Evolutionary conservation across 2,797 vertebrate genomes (phyloP).

Genomic region (Arnoldichthys spilopterus): DNA sequence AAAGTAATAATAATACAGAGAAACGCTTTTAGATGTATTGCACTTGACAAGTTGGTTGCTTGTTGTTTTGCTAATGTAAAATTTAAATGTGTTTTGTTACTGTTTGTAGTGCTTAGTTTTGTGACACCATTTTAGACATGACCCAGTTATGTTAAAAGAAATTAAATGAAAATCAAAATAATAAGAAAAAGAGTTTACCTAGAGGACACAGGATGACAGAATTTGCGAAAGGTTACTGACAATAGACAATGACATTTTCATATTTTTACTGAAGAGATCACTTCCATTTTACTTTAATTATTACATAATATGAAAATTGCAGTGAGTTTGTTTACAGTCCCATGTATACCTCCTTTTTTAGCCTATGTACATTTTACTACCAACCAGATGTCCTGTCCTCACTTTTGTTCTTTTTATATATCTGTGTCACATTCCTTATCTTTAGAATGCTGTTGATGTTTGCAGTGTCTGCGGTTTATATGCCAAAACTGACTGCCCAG

Average conservation of each 20-base stretch:
- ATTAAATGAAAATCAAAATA: conserved; percentile 20
- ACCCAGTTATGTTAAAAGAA: conserved; percentile 28
- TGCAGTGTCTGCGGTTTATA: conserved; percentile 27
- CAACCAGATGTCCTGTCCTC: too few species aligned
- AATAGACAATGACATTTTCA: neutral
- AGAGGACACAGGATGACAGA: neutral
- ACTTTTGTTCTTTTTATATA: neutral
- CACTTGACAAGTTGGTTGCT: conserved; percentile 53
- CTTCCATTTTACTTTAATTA: neutral
- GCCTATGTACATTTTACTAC: too few species aligned
- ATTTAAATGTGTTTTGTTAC: conserved; percentile 65
- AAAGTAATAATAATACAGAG: conserved; percentile 59
- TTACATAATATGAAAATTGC: neutral
- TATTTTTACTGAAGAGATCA: conserved; percentile 7
- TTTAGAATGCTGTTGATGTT: conserved; percentile 40
- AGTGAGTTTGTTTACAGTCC: neutral
- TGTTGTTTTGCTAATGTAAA: conserved; percentile 45
- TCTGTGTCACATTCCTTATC: neutral
- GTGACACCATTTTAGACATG: conserved; percentile 5
- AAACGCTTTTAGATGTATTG: conserved; percentile 52
- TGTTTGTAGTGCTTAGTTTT: conserved; percentile 54
- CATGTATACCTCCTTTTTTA: too few species aligned
- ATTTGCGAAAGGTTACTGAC: neutral
- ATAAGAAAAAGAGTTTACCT: conserved; percentile 15
- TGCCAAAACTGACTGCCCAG: conserved; percentile 52